phyloP scores from a whole-genome alignment of 2,113 vertebrate genomes.

The human region DNA sequence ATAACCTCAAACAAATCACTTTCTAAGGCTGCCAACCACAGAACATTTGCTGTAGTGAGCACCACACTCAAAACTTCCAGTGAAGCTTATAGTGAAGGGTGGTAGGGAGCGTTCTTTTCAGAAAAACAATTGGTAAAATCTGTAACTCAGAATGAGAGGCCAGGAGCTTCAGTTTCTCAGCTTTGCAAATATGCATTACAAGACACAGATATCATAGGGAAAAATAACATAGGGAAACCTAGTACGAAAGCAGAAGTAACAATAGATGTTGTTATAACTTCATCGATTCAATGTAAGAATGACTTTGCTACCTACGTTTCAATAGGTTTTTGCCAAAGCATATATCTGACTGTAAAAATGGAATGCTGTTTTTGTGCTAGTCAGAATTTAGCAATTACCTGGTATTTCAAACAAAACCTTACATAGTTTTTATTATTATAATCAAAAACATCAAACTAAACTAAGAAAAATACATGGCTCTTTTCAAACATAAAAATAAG shows the following conservation, averaged over 20 bases:
- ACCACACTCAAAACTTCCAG: not conserved
- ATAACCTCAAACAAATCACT: not conserved
- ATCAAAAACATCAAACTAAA: constrained; percentile 27
- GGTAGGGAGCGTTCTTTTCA: not conserved
- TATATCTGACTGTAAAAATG: constrained; percentile 20
- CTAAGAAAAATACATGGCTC: constrained; percentile 41
- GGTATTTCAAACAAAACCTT: constrained; percentile 50
- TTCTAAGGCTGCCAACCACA: not conserved
- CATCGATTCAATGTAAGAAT: not conserved
- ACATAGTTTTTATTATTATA: constrained; percentile 19
- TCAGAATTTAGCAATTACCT: constrained; percentile 28
- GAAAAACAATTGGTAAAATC: constrained; percentile 4
- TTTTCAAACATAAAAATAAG: constrained; percentile 36
- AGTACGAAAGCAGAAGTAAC: not conserved
- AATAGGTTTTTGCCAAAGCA: constrained; percentile 31
- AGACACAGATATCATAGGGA: not conserved
- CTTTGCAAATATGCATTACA: not conserved
- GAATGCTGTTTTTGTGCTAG: not conserved
- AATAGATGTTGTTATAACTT: not conserved
- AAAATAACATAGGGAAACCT: not conserved
- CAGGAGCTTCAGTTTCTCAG: not conserved
- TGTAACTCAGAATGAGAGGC: constrained; percentile 10
- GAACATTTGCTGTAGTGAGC: not conserved
- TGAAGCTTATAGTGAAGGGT: not conserved
- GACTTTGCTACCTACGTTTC: not conserved